Evolutionary conservation across 1,140 invertebrate genomes (phyloP), one percentile per base, ranked within the genome.

Genomic region (Chionoecetes opilio): DNA sequence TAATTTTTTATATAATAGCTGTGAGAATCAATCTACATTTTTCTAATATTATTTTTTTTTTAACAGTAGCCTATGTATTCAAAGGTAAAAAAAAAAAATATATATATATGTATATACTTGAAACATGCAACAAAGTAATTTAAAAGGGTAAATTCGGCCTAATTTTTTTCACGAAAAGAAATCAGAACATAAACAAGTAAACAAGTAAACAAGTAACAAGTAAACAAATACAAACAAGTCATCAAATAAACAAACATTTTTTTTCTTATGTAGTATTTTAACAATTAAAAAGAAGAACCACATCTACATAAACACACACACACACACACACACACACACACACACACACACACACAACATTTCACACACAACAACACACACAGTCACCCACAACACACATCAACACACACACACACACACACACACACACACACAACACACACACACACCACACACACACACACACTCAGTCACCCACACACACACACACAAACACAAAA

Each of bases 371-470:
- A n/a, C n/a, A n/a, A 41, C 37, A 41, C 41, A 90, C 88, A 41
- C 29, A 53, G 41, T 63, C 53, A 91, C 53, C 63, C 53, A 91
- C 31, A 38, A n/a, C n/a, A n/a, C 37, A 87, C 37, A 38, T n/a
- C 32, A 21, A 87, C 85, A 34, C 85, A 87, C 85, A 87, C 85
- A 34, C n/a, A n/a, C n/a, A n/a, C n/a, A n/a, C n/a, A n/a, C n/a
- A n/a, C n/a, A n/a, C n/a, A n/a, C n/a, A n/a, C n/a, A n/a, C n/a
- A n/a, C n/a, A n/a, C n/a, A 29, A 87, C 85, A 34, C 85, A 87
- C 85, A 87, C 85, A 87, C 85, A 87, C 34, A 87, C 85, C 34
- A 87, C 85, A 87, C 34, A 87, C 85, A 87, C 85, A 87, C 37
- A 87, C 11, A 87, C 37, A 87, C 37, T 34, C 37, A n/a, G 32